phyloP scores from a whole-genome alignment of 2,797 vertebrate genomes.

The Peromyscus melanophrys region DNA sequence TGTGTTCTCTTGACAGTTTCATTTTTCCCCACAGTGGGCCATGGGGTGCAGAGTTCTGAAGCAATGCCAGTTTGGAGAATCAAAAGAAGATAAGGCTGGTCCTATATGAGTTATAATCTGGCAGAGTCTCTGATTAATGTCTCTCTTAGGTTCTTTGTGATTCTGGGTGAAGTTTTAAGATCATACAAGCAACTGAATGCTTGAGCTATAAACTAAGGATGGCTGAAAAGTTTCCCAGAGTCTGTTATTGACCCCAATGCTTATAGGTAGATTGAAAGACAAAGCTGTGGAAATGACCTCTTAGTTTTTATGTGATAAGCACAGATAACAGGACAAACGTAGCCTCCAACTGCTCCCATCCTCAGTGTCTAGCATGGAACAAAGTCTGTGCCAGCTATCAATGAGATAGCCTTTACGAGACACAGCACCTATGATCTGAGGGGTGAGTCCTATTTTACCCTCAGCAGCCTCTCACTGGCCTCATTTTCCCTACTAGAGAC shows the following conservation, averaged over 20 bases:
- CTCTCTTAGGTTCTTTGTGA: conserved; percentile 35
- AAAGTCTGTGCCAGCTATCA: background rate
- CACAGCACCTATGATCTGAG: background rate
- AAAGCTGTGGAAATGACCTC: background rate
- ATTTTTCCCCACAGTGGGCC: background rate
- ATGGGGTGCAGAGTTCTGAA: background rate
- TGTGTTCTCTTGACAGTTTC: background rate
- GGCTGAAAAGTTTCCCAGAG: conserved; percentile 28
- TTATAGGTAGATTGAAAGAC: background rate
- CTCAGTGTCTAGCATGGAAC: background rate
- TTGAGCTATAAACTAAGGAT: conserved; percentile 5
- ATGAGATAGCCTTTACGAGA: background rate
- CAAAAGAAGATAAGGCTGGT: background rate
- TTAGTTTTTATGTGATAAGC: background rate
- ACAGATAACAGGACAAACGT: background rate
- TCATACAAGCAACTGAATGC: background rate
- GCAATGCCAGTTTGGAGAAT: background rate
- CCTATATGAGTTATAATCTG: background rate
- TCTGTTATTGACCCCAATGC: background rate
- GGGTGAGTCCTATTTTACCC: background rate
- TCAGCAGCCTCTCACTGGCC: background rate
- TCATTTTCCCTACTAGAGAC: background rate
- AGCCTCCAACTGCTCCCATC: background rate
- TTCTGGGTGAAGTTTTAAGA: conserved; percentile 10
- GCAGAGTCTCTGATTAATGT: conserved; percentile 8